These are phyloP conservation scores for Mimas tiliae DNA, from an alignment of 2,888 invertebrate species.

Conservation along the genomic window DNA sequence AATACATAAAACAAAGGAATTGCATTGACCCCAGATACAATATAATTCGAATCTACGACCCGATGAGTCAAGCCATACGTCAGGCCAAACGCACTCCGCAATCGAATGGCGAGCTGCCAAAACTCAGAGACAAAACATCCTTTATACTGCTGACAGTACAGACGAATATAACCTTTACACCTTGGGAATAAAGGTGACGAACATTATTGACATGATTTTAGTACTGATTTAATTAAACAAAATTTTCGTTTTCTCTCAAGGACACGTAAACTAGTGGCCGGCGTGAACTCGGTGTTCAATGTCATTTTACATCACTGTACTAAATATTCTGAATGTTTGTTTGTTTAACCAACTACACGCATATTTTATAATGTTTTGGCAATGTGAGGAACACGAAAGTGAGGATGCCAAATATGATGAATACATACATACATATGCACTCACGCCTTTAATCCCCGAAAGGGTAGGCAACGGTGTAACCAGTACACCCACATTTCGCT, in stretches of 20 bases:
- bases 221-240: conserved; percentile 17
- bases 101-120: conserved; percentile 31
- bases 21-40: conserved; percentile 20
- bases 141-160: not conserved
- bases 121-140: conserved; percentile 12
- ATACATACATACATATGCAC: too few species aligned
- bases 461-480: too few species aligned
- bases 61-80: conserved; percentile 3
- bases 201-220: not conserved
- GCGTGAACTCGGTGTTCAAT: conserved; percentile 17
- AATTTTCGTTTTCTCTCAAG: conserved; percentile 24
- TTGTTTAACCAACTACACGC: not conserved
- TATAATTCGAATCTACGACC: conserved; percentile 2
- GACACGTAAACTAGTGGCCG: conserved; percentile 8
- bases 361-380: not conserved
- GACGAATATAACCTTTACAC: not conserved
- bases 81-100: conserved; percentile 29
- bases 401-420: not conserved
- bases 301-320: conserved; percentile 4
- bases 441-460: too few species aligned
- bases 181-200: not conserved
- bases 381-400: not conserved
- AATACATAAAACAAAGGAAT: conserved; percentile 12
- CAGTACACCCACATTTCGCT: too few species aligned
- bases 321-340: conserved; percentile 2